Evolutionary conservation across 2,888 invertebrate genomes (phyloP).

Genomic region (Meliscaeva auricollis): DNA sequence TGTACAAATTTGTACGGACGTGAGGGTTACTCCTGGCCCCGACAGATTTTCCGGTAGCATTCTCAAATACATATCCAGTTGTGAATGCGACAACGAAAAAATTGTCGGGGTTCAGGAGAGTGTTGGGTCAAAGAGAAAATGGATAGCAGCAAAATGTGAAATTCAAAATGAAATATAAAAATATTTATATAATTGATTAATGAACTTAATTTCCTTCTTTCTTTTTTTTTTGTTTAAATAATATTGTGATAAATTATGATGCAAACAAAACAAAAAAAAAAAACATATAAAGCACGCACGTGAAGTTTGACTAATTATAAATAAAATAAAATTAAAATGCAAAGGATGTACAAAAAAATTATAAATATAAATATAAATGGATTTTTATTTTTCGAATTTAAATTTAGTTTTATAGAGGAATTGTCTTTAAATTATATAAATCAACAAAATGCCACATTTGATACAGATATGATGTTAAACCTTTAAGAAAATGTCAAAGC

Average conservation of each 20-base stretch:
- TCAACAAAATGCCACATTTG: constrained; percentile 14
- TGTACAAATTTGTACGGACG: constrained; percentile 90
- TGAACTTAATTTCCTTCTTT: background rate
- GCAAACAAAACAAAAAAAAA: constrained; percentile 6
- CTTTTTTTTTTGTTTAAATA: background rate
- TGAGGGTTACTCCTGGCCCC: constrained; percentile 91
- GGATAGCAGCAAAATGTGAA: constrained; percentile 77
- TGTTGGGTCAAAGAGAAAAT: constrained; percentile 80
- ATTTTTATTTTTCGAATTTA: background rate
- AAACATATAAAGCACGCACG: background rate
- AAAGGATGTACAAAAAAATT: constrained; percentile 11
- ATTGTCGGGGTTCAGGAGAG: constrained; percentile 84
- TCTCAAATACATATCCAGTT: constrained; percentile 81
- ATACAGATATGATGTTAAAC: background rate
- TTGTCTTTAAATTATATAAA: background rate
- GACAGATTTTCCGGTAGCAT: constrained; percentile 82
- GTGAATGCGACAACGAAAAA: constrained; percentile 78
- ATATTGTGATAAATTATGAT: constrained; percentile 56
- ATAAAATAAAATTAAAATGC: constrained; percentile 4
- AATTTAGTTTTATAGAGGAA: background rate
- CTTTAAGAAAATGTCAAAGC: background rate
- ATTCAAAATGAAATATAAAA: background rate
- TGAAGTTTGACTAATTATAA: constrained; percentile 17
- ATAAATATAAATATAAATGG: background rate
- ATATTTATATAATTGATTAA: constrained; percentile 2